Base-by-base conservation (phyloP, 2,888 invertebrate species). In the Eupithecia abbreviata region DNA sequence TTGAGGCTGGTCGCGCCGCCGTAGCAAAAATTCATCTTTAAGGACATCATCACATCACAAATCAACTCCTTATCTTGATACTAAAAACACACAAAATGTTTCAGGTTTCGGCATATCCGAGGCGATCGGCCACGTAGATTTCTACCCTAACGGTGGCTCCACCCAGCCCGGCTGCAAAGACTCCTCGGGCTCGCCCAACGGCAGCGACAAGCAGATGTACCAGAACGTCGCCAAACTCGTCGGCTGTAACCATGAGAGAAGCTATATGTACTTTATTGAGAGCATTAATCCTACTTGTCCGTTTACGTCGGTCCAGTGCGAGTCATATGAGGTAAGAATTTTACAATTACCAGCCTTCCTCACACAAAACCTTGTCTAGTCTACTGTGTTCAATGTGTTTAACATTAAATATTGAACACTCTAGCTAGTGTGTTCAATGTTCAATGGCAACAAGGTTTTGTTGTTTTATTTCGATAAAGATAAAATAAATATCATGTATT, bases 81-180 rank as follows among this genome's bases (percentile, higher is more conserved):
- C 4, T 49, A 49, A 58, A 66, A 42, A 13, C 42, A 65, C 9
- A 67, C 43, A 67, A 67, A 42, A 43, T 42, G 3, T 72, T 72
- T 6, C 87, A 95, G 96, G 96, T 73, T 95, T 98, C 75, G 98
- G 99, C 12, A 97, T 98, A 88, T 96, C 96, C 9, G 97, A 98
- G 85, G 96, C 97, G 0, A 96, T 98, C 69, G 98, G 98, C 0
- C 98, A 98, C 89, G 97, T 98, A 4, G 99, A 99, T 90, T 98
- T 98, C 91, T 99, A 97, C 89, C 98, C 98, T 0, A 99, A 99
- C 87, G 98, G 98, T 0, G 98, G 98, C 0, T 96, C 96, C 7
- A 96, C 96, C 77, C 98, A 95, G 81, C 95, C 95, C 0, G 95
- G 95, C 0, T 95, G 95, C 75, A 91, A 89, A 82, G 88, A 88